Evolutionary conservation across 2,888 invertebrate species (phyloP).

Genomic region (Parnassius mnemosyne): DNA sequence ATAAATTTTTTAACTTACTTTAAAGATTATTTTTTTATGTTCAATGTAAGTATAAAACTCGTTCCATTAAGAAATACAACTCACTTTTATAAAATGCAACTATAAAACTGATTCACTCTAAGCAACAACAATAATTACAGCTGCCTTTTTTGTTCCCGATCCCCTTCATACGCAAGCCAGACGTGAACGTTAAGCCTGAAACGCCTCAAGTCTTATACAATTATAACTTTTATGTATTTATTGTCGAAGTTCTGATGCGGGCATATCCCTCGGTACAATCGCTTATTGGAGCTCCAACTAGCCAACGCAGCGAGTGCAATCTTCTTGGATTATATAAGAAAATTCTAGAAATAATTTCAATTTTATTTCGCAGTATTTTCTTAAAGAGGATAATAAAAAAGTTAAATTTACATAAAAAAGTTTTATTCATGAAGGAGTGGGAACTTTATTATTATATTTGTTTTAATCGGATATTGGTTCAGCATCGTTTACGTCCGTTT

Average conservation of each 20-base stretch:
- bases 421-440: too few relatives aligned
- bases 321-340: constrained; percentile 13
- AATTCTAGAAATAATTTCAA: neutral
- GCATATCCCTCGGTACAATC: constrained; percentile 2
- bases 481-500: too few relatives aligned
- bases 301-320: constrained; percentile 14
- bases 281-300: neutral
- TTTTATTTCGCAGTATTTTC: neutral
- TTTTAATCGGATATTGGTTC: too few relatives aligned
- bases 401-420: too few relatives aligned
- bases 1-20: too few relatives aligned
- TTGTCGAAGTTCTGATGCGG: constrained; percentile 17
- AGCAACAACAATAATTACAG: constrained; percentile 4
- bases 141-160: neutral
- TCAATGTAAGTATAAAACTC: too few relatives aligned
- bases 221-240: constrained; percentile 24
- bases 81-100: too few relatives aligned
- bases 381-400: neutral
- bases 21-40: too few relatives aligned
- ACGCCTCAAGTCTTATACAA: constrained; percentile 12
- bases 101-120: neutral
- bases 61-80: neutral
- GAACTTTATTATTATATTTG: too few relatives aligned
- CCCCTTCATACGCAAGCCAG: constrained; percentile 7
- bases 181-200: constrained; percentile 14